A percentile compares a stretch with the other conserved stretches of the same genome.
Evolutionary conservation across 2,888 invertebrate genomes (phyloP).

Genomic region (Acanthacorydalis orientalis): DNA sequence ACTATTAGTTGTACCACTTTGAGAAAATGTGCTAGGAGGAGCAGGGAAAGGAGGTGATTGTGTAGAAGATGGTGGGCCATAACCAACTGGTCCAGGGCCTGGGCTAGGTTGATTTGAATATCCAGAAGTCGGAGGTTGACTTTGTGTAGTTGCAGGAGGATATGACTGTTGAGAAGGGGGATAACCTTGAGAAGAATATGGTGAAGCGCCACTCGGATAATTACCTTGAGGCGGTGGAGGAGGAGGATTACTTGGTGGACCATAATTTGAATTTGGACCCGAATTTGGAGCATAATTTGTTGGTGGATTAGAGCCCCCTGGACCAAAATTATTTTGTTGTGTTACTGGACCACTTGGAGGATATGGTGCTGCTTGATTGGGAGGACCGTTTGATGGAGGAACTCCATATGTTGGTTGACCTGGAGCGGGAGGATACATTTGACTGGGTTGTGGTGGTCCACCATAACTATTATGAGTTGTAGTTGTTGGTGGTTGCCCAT

Average conservation of each 20-base stretch:
- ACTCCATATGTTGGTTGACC: slow-evolving; percentile 32
- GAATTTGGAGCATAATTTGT: slow-evolving; percentile 14
- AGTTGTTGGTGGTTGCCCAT: slow-evolving; percentile 43
- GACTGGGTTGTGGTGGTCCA: slow-evolving; percentile 30
- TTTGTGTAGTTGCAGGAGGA: slow-evolving; percentile 35
- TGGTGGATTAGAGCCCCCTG: slow-evolving; percentile 3
- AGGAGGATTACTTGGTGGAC: slow-evolving; percentile 10
- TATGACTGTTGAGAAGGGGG: slow-evolving; percentile 40
- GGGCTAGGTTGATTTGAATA: slow-evolving; percentile 39
- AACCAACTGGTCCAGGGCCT: slow-evolving; percentile 34
- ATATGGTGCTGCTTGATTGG: slow-evolving; percentile 20
- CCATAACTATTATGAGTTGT: slow-evolving; percentile 19
- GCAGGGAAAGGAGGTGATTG: slow-evolving; percentile 46
- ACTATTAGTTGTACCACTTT: slow-evolving; percentile 32
- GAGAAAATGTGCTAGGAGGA: slow-evolving; percentile 23
- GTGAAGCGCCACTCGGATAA: slow-evolving; percentile 24
- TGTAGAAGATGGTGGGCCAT: slow-evolving; percentile 38
- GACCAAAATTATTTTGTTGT: slow-evolving; percentile 10
- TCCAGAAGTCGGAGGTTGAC: slow-evolving; percentile 36
- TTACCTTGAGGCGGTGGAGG: slow-evolving; percentile 27
- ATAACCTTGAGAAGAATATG: slow-evolving; percentile 20
- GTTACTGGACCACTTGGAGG: slow-evolving; percentile 21
- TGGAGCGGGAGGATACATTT: slow-evolving; percentile 30
- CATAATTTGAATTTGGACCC: slow-evolving; percentile 19
- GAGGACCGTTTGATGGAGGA: slow-evolving; percentile 18